Conservation (phyloP, 2,888 invertebrate species). For the Zele albiditarsus region DNA sequence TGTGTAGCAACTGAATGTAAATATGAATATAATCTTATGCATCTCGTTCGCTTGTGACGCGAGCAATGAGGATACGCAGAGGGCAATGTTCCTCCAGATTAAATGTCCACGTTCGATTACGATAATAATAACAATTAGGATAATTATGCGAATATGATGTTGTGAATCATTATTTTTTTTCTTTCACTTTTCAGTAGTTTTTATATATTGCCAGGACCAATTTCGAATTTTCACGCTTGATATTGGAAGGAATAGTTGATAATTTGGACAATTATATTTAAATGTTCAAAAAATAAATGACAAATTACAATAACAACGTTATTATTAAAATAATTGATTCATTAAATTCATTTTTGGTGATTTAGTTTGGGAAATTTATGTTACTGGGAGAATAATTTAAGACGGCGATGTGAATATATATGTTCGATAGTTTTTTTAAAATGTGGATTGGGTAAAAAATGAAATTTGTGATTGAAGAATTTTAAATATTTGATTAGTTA, state of each 20-base stretch:
- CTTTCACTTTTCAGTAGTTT: background rate
- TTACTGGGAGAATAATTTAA: too few relatives aligned
- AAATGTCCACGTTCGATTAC: slow-evolving; percentile 42
- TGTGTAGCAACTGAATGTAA: slow-evolving; percentile 29
- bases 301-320: too few relatives aligned
- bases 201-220: background rate
- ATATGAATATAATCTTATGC: slow-evolving; percentile 13
- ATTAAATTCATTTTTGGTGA: background rate
- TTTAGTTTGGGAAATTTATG: too few relatives aligned
- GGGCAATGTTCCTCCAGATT: slow-evolving; percentile 26
- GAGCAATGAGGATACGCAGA: slow-evolving; percentile 12
- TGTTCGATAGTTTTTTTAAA: too few relatives aligned
- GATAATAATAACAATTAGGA: slow-evolving; percentile 46
- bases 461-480: too few relatives aligned
- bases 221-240: background rate
- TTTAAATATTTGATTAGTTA: too few relatives aligned
- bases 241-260: slow-evolving; percentile 10
- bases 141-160: slow-evolving; percentile 42
- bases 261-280: slow-evolving; percentile 9
- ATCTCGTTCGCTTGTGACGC: slow-evolving; percentile 22
- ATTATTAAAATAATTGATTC: background rate
- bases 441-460: too few relatives aligned
- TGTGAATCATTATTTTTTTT: slow-evolving; percentile 45
- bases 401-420: too few relatives aligned
- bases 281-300: slow-evolving; percentile 7